Conservation (phyloP, 2,113 vertebrate genomes). For the Capreolus pygargus region DNA sequence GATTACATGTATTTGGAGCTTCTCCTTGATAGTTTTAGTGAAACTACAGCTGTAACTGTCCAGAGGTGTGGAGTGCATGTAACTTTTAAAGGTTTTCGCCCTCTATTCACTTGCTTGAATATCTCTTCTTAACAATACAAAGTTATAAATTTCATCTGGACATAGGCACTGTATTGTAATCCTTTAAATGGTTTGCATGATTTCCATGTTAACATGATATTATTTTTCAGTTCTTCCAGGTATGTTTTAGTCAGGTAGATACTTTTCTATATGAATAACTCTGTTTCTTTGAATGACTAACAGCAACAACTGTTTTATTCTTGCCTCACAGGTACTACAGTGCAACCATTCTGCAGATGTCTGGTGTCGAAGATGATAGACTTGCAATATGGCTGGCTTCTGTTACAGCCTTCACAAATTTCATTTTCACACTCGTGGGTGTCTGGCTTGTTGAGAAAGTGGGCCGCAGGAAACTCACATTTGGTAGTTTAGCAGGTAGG, state of each 20-base stretch:
- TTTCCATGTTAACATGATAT: background rate
- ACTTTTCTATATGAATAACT: background rate
- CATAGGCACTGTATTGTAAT: background rate
- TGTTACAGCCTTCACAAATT: slow-evolving; percentile 94
- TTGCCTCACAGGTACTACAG: slow-evolving; percentile 92
- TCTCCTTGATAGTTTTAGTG: background rate
- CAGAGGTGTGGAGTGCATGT: background rate
- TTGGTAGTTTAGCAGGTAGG: slow-evolving; percentile 93
- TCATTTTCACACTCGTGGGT: slow-evolving; percentile 94
- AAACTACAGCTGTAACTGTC: background rate
- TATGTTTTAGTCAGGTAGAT: background rate
- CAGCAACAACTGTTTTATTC: slow-evolving; percentile 10
- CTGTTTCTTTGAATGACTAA: background rate
- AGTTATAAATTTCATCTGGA: background rate
- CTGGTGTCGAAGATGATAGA: slow-evolving; percentile 92
- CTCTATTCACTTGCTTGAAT: background rate
- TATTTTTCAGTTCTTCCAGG: background rate
- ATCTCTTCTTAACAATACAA: background rate
- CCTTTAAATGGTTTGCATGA: background rate
- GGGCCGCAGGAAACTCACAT: slow-evolving; percentile 92
- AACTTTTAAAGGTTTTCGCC: background rate
- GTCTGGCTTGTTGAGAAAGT: slow-evolving; percentile 97
- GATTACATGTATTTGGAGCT: background rate
- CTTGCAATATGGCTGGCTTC: slow-evolving; percentile 96
- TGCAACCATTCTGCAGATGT: slow-evolving; percentile 99